These are phyloP conservation scores for Habroteleia sp. DNA, from an alignment of 2,888 invertebrate species.

Conservation along the genomic window DNA sequence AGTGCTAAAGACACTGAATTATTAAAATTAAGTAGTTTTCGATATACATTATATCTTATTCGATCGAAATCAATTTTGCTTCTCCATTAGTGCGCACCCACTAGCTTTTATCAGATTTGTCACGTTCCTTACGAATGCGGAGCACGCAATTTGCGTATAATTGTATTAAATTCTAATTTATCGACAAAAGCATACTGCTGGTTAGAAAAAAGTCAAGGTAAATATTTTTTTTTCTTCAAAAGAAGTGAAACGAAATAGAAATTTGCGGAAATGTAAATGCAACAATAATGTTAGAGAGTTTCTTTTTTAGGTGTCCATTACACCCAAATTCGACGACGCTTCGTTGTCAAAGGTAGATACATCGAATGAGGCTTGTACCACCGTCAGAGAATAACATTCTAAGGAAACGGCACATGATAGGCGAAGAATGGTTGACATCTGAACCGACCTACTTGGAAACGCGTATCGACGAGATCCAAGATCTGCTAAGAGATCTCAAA, in stretches of 20 bases:
- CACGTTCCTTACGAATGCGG: slow-evolving; percentile 9
- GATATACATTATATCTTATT: not conserved
- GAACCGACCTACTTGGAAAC: slow-evolving; percentile 72
- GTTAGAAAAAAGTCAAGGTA: slow-evolving; percentile 10
- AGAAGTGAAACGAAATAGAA: no score
- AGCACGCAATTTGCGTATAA: not conserved
- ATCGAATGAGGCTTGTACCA: slow-evolving; percentile 34
- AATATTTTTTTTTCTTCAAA: no score
- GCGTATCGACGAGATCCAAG: slow-evolving; percentile 70
- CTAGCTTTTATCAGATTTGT: slow-evolving; percentile 13
- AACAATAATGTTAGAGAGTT: slow-evolving; percentile 3
- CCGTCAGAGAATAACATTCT: slow-evolving; percentile 13
- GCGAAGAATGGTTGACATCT: slow-evolving; percentile 65
- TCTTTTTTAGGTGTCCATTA: not conserved
- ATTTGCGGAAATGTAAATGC: slow-evolving; percentile 2
- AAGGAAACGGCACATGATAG: slow-evolving; percentile 26
- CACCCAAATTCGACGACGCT: slow-evolving; percentile 11
- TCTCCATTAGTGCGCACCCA: not conserved
- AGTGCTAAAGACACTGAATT: slow-evolving; percentile 16
- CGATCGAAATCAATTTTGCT: not conserved
- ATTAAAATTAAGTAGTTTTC: slow-evolving; percentile 19
- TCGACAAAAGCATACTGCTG: slow-evolving; percentile 4
- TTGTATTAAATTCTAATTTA: slow-evolving; percentile 10
- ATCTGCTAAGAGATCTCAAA: slow-evolving; percentile 73
- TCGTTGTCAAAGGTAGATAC: slow-evolving; percentile 13